Conservation (phyloP, 1,140 invertebrate species). For the Pentalonia nigronervosa region DNA sequence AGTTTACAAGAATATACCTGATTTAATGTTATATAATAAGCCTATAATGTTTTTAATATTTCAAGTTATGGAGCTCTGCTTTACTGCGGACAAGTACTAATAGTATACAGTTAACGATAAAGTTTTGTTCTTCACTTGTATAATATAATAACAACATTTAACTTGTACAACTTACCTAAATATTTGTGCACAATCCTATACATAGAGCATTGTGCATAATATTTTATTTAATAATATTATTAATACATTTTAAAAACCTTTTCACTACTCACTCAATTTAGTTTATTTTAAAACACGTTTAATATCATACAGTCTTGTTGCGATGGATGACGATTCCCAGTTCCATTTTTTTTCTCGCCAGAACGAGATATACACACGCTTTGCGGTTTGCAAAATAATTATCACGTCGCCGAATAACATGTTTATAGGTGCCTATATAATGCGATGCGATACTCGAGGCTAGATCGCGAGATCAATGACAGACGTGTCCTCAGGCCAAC, state of each 20-base stretch:
- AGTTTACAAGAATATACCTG: no score
- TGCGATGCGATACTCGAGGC: background rate
- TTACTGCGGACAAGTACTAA: background rate
- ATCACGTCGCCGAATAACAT: background rate
- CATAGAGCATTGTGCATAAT: background rate
- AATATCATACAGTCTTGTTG: background rate
- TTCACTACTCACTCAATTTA: background rate
- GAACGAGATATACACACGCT: background rate
- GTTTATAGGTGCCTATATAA: background rate
- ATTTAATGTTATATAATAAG: no score
- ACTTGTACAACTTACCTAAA: background rate
- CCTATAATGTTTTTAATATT: no score
- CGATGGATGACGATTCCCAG: background rate
- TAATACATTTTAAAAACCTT: background rate
- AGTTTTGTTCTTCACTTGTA: background rate
- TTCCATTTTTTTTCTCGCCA: background rate
- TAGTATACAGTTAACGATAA: background rate
- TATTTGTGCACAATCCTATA: background rate
- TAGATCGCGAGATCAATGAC: background rate
- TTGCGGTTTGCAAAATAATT: background rate
- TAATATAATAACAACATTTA: background rate
- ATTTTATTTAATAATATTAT: background rate
- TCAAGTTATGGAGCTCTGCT: background rate
- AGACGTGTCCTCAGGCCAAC: background rate
- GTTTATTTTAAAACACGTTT: background rate